Conservation (phyloP, 1,140 invertebrate species). For the Helicoverpa zea region DNA sequence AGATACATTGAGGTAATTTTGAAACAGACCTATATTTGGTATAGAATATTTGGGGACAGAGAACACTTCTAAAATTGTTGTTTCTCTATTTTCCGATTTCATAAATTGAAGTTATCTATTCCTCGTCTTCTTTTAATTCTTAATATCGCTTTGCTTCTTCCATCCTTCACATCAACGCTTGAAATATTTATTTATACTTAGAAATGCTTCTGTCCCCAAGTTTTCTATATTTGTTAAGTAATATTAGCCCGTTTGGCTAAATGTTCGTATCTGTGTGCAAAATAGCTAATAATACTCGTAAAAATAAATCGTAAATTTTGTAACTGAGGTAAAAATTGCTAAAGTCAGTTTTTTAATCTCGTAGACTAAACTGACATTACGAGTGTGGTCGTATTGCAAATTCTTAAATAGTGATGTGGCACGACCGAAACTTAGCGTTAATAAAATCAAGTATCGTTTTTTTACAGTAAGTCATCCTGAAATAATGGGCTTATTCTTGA, state of each 20-base stretch:
- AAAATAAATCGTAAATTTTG: no score
- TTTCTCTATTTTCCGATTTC: background rate
- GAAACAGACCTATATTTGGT: background rate
- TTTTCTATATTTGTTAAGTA: conserved; percentile 1
- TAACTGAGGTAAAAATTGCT: no score
- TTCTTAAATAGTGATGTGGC: no score
- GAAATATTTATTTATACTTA: background rate
- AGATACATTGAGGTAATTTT: background rate
- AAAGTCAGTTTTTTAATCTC: no score
- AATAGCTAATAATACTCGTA: background rate
- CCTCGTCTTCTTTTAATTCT: background rate
- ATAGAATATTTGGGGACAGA: conserved; percentile 24
- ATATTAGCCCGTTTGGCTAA: conserved; percentile 39
- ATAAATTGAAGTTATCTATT: background rate
- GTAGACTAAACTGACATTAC: no score
- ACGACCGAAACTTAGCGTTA: no score
- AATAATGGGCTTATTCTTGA: no score
- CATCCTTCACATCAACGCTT: background rate
- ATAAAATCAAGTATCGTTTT: no score
- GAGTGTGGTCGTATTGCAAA: no score
- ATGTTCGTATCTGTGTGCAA: conserved; percentile 48
- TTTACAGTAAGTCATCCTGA: no score
- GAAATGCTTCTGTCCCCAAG: conserved; percentile 1
- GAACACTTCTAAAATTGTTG: background rate
- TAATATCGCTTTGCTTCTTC: background rate